Base-by-base conservation (phyloP, 2,797 vertebrate genomes). In the Trematomus bernacchii region DNA sequence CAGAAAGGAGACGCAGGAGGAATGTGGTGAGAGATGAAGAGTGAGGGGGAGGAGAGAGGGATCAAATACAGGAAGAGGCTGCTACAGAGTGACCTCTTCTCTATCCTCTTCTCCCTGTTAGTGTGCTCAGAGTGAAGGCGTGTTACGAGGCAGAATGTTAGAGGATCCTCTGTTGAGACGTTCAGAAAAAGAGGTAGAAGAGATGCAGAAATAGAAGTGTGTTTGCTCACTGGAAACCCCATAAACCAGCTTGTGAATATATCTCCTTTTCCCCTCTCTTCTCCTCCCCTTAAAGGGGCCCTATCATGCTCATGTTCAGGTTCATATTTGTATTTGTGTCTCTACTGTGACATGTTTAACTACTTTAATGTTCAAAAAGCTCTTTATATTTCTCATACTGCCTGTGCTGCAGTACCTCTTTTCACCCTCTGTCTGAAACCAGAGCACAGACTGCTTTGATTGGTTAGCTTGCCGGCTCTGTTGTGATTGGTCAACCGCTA, bases 201-300 rank as follows among this genome's bases (percentile, higher is more conserved):
- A 84, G 46, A 77, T 55, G 58, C 83, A 89, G 82, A 91, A 94
- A 93, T 91, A 94, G 89, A 91, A 70, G 61, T 9, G 37, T 93
- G 84, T 95, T 93, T 92, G 81, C 90, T 86, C 87, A 77, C 79
- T 83, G 82, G 83, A 83, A 91, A 93, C 73, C 73, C 85, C 66
- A 76, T 65, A 80, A 89, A 85, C 77, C 79, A 79, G 63, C 51
- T 63, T 80, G 73, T 82, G 73, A 81, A 79, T 84, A 33, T 30
- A 33, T 77, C 70, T 69, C 48, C 52, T 71, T 72, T 52, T 46
- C 16, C 16, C n/a, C 67, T 47, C 30, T 52, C 21, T 3, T 54
- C 60, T 53, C 43, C 37, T 55, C 43, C 57, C 53, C 64, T 65
- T 71, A 23, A 10, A 50, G 33, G 33, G 33, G 33, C 33, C 33